Conservation (phyloP, 2,113 vertebrate genomes). For the Mionectes macconnelli region DNA sequence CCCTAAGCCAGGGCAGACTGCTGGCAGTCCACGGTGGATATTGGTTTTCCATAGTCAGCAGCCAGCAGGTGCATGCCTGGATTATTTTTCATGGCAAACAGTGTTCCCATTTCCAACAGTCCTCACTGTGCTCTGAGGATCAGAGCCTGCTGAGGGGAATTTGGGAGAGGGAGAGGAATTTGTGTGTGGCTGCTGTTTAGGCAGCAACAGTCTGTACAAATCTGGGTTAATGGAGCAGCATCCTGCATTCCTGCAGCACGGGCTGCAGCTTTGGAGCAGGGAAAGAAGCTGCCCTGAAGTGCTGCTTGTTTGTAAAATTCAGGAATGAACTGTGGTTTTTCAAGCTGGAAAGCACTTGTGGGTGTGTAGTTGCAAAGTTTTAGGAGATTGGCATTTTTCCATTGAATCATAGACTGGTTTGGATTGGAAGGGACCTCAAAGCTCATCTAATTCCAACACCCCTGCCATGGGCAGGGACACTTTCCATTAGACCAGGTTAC, state of each 20-base stretch:
- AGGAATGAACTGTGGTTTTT: background rate
- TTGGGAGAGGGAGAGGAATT: background rate
- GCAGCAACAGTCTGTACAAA: background rate
- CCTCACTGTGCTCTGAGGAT: background rate
- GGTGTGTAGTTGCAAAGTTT: background rate
- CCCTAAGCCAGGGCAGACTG: background rate
- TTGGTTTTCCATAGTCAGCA: background rate
- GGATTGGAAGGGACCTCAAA: background rate
- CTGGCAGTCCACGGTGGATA: background rate
- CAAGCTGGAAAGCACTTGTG: background rate
- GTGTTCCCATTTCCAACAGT: background rate
- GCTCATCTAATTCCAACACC: background rate
- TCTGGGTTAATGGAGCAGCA: constrained; percentile 56
- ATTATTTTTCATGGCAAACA: background rate
- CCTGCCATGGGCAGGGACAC: background rate
- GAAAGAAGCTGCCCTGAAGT: background rate
- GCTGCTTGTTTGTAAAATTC: background rate
- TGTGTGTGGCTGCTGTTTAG: background rate
- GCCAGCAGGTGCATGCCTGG: background rate
- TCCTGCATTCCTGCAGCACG: background rate
- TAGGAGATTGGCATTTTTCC: background rate
- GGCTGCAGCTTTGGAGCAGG: background rate
- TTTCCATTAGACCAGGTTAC: rapidly evolving
- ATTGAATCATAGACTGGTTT: background rate
- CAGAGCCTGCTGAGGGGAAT: background rate